phyloP scores from a whole-genome alignment of 1,140 invertebrate species.

The Hetaerina americana region DNA sequence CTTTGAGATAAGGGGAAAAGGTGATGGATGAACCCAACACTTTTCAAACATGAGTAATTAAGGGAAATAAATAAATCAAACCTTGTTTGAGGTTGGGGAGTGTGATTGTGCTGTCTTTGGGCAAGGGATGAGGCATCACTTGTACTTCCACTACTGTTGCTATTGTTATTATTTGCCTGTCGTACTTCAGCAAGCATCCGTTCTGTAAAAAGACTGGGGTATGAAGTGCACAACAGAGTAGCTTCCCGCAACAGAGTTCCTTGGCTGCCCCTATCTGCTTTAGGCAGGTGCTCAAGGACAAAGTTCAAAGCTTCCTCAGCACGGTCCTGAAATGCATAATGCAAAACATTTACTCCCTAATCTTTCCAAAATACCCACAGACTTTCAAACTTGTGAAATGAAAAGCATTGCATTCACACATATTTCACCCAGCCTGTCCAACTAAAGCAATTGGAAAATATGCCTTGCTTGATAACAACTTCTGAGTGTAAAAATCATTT shows the following conservation, averaged over 20 bases:
- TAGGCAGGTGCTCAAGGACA: constrained; percentile 54
- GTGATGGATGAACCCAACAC: too few relatives aligned
- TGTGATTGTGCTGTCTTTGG: not conserved
- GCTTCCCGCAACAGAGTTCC: constrained; percentile 59
- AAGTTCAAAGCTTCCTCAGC: constrained; percentile 68
- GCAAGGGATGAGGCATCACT: not conserved
- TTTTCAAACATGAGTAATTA: too few relatives aligned
- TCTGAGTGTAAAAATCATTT: too few relatives aligned
- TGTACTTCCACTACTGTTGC: not conserved
- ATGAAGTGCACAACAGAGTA: constrained; percentile 57
- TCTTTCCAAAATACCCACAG: constrained; percentile 17
- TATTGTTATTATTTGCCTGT: constrained; percentile 24
- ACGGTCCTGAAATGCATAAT: constrained; percentile 43
- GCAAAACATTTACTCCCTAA: constrained; percentile 9
- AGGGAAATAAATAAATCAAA: too few relatives aligned
- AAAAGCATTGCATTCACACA: too few relatives aligned
- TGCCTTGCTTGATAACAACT: too few relatives aligned
- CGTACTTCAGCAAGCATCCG: constrained; percentile 57
- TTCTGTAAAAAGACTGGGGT: constrained; percentile 61
- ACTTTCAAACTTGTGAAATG: too few relatives aligned
- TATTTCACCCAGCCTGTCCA: too few relatives aligned
- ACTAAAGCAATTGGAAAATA: too few relatives aligned
- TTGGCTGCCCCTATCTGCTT: constrained; percentile 53
- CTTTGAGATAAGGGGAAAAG: too few relatives aligned
- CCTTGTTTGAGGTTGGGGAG: not conserved